These are phyloP conservation scores for Terrapene triunguis DNA, from an alignment of 2,113 vertebrate genomes.

Conservation along the genomic window DNA sequence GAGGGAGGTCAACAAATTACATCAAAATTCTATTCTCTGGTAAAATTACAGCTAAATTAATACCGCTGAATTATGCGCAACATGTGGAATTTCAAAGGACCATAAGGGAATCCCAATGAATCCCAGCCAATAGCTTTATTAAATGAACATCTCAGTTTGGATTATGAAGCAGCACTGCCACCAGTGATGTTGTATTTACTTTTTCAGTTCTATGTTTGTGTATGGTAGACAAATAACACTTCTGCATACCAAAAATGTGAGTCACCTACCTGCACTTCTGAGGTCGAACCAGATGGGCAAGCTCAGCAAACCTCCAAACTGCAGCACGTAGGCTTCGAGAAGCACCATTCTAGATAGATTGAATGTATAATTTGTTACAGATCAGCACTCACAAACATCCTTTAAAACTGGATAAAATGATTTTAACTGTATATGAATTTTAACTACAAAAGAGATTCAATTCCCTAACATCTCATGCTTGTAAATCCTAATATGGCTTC, in stretches of 20 bases:
- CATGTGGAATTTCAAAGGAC: not conserved
- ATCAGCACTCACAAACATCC: not conserved
- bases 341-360: conserved; percentile 89
- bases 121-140: not conserved
- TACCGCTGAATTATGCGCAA: not conserved
- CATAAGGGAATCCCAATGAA: not conserved
- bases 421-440: not conserved
- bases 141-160: not conserved
- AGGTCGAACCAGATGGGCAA: conserved; percentile 95
- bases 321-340: conserved; percentile 95
- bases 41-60: not conserved
- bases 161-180: not conserved
- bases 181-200: not conserved
- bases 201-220: not conserved
- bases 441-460: not conserved
- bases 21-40: not conserved
- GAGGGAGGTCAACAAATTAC: not conserved
- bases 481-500: not conserved
- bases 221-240: not conserved
- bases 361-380: not conserved
- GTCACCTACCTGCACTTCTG: conserved; percentile 95
- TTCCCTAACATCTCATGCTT: not conserved
- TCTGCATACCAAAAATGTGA: not conserved
- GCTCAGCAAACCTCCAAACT: conserved; percentile 97
- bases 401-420: not conserved